Evolutionary conservation across 35 echinoderm and acorn worm species (phyloP), one percentile per base, ranked within the genome.

Genomic region (Heliocidaris erythrogramma): DNA sequence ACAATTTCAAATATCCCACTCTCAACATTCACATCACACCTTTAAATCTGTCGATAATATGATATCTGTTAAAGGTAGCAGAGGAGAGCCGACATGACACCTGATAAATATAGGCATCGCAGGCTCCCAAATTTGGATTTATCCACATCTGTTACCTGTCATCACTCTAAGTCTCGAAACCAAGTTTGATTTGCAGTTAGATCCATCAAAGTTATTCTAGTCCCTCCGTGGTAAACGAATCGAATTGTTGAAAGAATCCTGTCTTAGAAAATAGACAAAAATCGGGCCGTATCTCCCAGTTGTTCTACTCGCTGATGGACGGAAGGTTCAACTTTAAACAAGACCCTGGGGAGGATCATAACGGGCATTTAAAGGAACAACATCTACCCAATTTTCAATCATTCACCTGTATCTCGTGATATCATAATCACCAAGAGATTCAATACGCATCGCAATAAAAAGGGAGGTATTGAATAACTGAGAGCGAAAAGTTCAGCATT

Each of bases 171-270:
- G 65, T 27, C 65, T 78, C 65, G 65, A 78, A 17, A 78, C 65
- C 65, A 78, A 78, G 65, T 78, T 78, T 78, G 65, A 78, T 78
- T 78, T 78, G 65, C 65, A 78, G 21, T 78, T 78, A 78, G 65
- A 78, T 78, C 65, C 65, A 78, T 78, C 65, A 78, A 24, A 78
- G 65, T 78, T 78, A 78, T 78, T 78, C 65, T 78, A 78, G 65
- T 78, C 65, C 65, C 65, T 78, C 65, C 65, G 18, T 78, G 21
- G 65, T 78, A 78, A 78, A 24, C 65, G 27, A 78, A 78, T 78
- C 65, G 65, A 78, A 29, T 18, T 78, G 65, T 78, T 78, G 65
- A 78, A 78, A 78, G 65, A 78, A 78, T 78, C 27, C 65, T 78
- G 65, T 78, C 65, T 78, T 21, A 78, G 65, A 78, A 78, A 24